Base-by-base conservation (phyloP, 2,113 vertebrate species). In the Vulpes vulpes region DNA sequence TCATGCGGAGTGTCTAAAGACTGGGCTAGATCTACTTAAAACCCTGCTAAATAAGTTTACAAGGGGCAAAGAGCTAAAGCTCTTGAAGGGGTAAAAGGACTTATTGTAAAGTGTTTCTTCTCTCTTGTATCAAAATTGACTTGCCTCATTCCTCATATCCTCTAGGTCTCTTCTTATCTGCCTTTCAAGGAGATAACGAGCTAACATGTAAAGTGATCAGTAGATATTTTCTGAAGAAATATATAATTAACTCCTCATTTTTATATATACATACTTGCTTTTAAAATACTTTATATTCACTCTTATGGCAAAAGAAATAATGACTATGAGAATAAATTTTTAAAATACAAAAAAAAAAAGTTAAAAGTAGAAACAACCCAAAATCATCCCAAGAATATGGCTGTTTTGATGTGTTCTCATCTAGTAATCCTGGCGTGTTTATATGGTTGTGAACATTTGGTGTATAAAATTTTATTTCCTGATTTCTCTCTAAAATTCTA, bases 401-500 rank as follows among this genome's bases (percentile, higher is more conserved):
- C 14, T 30, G 3, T 53, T 71, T 78, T 82, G 49, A 71, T 67
- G 25, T 89, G 5, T 59, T 89, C n/a, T 92, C 32, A 78, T 67
- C 20, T 2, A 59, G n/a, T 74, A 78, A 57, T 76, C 85, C 17
- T 73, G 43, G 11, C 14, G 73, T 73, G 15, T 65, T 94, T 93
- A 59, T 22, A 78, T 19, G 71, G 35, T 53, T 86, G 22, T 83
- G 38, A 93, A 80, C 19, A 94, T 79, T 57, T 86, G 55, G 23
- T 65, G 4, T 43, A 73, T 73, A 87, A 55, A 73, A 79, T 74
- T 87, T 38, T 43, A 79, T 60, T 90, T 97, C 23, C 25, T 67
- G 25, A 3, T 35, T 93, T 94, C 22, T 67, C 43, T 82, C 62
- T 25, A 79, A 88, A 91, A 96, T 89, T 64, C 4, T 90, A 86